Evolutionary conservation across 2,113 vertebrate genomes (phyloP).

Genomic region (Syngnathus typhle): DNA sequence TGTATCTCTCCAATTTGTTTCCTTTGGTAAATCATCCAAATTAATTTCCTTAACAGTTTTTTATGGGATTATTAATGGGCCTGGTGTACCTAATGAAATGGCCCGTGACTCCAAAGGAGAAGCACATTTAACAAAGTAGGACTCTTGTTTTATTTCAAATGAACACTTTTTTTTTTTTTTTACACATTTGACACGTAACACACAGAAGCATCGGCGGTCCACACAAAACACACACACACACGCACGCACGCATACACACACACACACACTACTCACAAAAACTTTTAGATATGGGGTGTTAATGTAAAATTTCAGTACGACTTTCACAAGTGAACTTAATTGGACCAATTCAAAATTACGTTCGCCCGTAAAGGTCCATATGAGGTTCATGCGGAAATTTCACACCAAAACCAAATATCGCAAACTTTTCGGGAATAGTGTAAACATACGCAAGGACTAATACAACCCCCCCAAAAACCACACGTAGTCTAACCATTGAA

Average conservation of each 20-base stretch:
- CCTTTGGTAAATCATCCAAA: no score
- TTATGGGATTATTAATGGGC: no score
- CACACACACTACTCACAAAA: conserved; percentile 14
- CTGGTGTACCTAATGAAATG: background rate
- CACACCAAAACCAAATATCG: background rate
- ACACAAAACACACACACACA: conserved; percentile 3
- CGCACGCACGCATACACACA: conserved; percentile 27
- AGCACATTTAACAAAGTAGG: conserved; percentile 71
- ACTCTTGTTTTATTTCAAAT: conserved; percentile 75
- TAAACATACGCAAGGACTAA: conserved; percentile 12
- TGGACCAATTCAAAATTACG: background rate
- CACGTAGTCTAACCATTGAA: conserved; percentile 50
- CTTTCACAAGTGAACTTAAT: background rate
- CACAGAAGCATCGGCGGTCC: conserved; percentile 73
- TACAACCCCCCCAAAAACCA: conserved; percentile 41
- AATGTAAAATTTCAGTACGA: background rate
- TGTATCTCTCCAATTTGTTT: no score
- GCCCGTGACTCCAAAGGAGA: background rate
- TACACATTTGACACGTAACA: conserved; percentile 78
- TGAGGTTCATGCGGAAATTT: background rate
- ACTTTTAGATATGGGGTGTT: background rate
- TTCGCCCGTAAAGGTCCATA: background rate
- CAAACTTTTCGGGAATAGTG: background rate
- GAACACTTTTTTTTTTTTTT: conserved; percentile 67
- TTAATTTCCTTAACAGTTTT: no score